Conservation (phyloP, 2,113 vertebrate species). For the Hyperoodon ampullatus region DNA sequence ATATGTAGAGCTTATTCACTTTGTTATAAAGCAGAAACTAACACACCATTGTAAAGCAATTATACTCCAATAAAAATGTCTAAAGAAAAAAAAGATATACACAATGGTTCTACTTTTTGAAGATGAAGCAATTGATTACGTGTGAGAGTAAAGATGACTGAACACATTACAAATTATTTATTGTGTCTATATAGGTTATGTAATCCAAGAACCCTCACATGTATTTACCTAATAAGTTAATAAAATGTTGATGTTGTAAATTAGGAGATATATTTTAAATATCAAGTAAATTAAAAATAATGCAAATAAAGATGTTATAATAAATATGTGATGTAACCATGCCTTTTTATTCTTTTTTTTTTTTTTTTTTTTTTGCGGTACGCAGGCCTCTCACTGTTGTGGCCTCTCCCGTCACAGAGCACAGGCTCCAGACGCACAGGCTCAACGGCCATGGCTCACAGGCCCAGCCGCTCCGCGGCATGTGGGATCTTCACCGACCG, state of each 20-base stretch:
- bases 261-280: background rate
- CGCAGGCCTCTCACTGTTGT: too few species aligned
- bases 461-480: too few species aligned
- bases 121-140: background rate
- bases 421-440: too few species aligned
- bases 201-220: background rate
- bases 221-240: background rate
- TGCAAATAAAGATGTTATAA: background rate
- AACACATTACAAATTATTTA: rapidly evolving
- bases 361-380: too few species aligned
- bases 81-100: background rate
- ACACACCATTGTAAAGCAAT: too few species aligned
- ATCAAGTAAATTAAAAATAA: background rate
- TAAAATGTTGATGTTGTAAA: background rate
- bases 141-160: background rate
- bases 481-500: too few species aligned
- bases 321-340: background rate
- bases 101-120: background rate
- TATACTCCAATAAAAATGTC: too few species aligned
- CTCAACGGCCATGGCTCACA: too few species aligned
- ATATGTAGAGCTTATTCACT: too few species aligned
- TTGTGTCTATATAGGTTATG: background rate
- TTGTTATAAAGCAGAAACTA: too few species aligned
- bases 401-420: too few species aligned
- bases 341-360: background rate